phyloP scores from a whole-genome alignment of 1,140 invertebrate species.

The Drosophila ananassae region DNA sequence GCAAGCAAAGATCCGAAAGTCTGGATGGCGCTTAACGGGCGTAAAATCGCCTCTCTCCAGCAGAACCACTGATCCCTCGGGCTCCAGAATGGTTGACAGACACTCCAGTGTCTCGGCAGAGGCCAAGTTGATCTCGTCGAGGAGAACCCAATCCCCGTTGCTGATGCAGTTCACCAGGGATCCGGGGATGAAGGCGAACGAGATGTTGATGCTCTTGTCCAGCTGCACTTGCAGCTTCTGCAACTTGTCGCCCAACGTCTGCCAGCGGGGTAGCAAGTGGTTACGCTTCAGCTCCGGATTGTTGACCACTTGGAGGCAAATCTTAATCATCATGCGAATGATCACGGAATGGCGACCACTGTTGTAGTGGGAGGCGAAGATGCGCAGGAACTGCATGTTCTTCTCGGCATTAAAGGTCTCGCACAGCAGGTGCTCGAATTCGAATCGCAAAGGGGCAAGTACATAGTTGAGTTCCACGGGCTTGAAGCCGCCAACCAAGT shows the following conservation, averaged over 20 bases:
- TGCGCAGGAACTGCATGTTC: conserved; percentile 93
- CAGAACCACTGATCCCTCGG: conserved; percentile 91
- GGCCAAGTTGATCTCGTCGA: conserved; percentile 99
- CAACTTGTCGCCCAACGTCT: conserved; percentile 88
- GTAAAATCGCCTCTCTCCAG: conserved; percentile 94
- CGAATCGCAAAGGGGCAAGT: conserved; percentile 90
- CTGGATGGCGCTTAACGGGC: conserved; percentile 91
- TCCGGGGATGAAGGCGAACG: conserved; percentile 97
- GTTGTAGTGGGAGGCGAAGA: conserved; percentile 91
- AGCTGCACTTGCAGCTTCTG: conserved; percentile 89
- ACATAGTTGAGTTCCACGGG: conserved; percentile 96
- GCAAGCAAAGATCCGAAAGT: conserved; percentile 98
- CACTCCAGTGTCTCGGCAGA: conserved; percentile 98
- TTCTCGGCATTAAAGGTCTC: conserved; percentile 91
- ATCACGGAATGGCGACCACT: conserved; percentile 90
- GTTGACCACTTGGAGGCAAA: conserved; percentile 87
- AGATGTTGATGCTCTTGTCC: conserved; percentile 89
- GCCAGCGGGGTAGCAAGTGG: conserved; percentile 57
- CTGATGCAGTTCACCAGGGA: conserved; percentile 95
- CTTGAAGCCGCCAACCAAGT: conserved; percentile 98
- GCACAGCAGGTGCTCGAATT: conserved; percentile 94
- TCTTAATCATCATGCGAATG: conserved; percentile 90
- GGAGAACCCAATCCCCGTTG: conserved; percentile 96
- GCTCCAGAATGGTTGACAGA: conserved; percentile 95
- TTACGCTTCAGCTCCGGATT: conserved; percentile 60